These are phyloP conservation scores for Cirrhinus mrigala DNA, from an alignment of 2,797 vertebrate species.

Conservation along the genomic window DNA sequence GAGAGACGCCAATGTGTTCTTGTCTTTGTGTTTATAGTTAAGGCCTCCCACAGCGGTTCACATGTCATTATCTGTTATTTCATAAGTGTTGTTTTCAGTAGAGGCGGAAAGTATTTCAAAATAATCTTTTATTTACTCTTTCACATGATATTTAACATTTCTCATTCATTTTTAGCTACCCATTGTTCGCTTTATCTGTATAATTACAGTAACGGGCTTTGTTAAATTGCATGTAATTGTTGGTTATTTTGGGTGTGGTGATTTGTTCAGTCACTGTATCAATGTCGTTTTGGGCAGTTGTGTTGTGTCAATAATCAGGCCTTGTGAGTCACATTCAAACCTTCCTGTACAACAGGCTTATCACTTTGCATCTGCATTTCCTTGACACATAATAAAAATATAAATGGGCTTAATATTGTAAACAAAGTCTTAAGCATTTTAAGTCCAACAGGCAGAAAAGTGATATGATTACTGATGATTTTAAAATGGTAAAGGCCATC, in stretches of 20 bases:
- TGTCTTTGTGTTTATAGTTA: slow-evolving; percentile 41
- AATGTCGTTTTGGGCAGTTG: slow-evolving; percentile 22
- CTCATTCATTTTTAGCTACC: slow-evolving; percentile 26
- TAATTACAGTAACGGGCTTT: slow-evolving; percentile 49
- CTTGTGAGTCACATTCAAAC: slow-evolving; percentile 20
- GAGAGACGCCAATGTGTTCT: slow-evolving; percentile 10
- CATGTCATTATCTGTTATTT: slow-evolving; percentile 50
- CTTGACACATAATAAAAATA: not conserved
- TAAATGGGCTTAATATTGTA: not conserved
- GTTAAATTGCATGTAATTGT: slow-evolving; percentile 43
- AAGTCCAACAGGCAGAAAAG: not conserved
- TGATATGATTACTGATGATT: not conserved
- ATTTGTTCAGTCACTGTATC: slow-evolving; percentile 37
- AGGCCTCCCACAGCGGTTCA: slow-evolving; percentile 41
- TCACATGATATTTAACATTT: slow-evolving; percentile 34
- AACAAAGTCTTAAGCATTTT: not conserved
- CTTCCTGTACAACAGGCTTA: not conserved
- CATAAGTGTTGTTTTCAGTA: slow-evolving; percentile 57
- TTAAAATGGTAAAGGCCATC: not conserved
- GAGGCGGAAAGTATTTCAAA: slow-evolving; percentile 36
- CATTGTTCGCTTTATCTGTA: slow-evolving; percentile 40
- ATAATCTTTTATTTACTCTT: slow-evolving; percentile 37
- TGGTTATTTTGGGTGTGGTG: slow-evolving; percentile 34
- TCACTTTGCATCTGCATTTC: slow-evolving; percentile 13
- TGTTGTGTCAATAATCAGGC: slow-evolving; percentile 30